Evolutionary conservation across 1,140 invertebrate genomes (phyloP).

Genomic region (Solen grandis): DNA sequence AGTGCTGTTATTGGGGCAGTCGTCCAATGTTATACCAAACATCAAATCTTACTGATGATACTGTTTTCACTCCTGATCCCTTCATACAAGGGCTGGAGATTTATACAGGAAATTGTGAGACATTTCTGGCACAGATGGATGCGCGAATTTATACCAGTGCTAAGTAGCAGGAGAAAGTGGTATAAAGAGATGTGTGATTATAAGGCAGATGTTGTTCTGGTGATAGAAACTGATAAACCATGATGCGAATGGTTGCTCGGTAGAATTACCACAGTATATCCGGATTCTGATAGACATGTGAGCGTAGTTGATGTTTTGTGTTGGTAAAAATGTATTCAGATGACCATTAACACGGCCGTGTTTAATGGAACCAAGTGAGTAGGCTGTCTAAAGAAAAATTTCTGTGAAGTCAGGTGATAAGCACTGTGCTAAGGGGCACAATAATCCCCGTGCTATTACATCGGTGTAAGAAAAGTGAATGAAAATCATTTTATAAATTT

Average conservation of each 20-base stretch:
- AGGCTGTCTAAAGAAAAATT: too few species aligned
- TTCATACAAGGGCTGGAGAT: conserved; percentile 38
- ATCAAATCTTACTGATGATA: too few species aligned
- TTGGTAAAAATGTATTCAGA: not conserved
- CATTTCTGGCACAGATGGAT: conserved; percentile 53
- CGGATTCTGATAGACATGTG: conserved; percentile 2
- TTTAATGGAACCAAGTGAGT: conserved; percentile 27
- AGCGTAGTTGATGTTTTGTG: not conserved
- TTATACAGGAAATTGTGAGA: conserved; percentile 39
- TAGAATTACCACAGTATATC: not conserved
- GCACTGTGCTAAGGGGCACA: too few species aligned
- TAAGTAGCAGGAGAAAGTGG: conserved; percentile 48
- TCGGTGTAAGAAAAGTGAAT: too few species aligned
- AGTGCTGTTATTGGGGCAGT: conserved; percentile 12
- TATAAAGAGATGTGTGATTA: not conserved
- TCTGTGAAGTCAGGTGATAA: too few species aligned
- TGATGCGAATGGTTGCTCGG: conserved; percentile 16
- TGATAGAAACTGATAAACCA: not conserved
- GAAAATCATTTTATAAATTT: too few species aligned
- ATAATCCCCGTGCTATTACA: too few species aligned
- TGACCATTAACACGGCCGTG: conserved; percentile 7
- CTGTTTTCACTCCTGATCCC: conserved; percentile 34
- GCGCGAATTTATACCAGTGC: too few species aligned
- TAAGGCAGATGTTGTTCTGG: conserved; percentile 21
- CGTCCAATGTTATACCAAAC: too few species aligned